Evolutionary conservation across 2,113 vertebrate species (phyloP).

Genomic region (Octodon degus): DNA sequence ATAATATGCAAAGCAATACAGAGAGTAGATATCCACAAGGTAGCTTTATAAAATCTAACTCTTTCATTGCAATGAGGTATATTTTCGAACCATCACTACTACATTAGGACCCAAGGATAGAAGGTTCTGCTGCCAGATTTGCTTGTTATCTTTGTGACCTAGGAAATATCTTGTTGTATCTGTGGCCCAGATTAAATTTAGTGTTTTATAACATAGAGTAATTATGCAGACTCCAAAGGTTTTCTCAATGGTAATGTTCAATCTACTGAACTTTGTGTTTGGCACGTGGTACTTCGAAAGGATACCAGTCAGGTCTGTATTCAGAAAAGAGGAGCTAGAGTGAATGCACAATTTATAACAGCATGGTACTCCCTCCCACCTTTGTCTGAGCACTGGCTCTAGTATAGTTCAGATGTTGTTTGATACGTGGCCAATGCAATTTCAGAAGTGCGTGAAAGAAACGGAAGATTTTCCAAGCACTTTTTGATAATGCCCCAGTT

Average conservation of each 20-base stretch:
- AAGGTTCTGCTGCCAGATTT: neutral
- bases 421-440: neutral
- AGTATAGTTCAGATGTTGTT: neutral
- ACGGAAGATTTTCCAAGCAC: neutral
- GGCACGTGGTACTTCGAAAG: neutral
- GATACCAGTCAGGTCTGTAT: neutral
- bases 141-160: neutral
- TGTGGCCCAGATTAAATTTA: constrained; percentile 4
- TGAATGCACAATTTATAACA: neutral
- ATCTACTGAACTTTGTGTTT: neutral
- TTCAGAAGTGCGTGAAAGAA: neutral
- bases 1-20: neutral
- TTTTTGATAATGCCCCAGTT: constrained; percentile 22
- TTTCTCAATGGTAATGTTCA: neutral
- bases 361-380: neutral
- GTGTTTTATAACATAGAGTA: neutral
- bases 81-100: neutral
- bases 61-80: neutral
- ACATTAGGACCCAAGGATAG: neutral
- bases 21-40: neutral
- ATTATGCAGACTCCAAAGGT: neutral
- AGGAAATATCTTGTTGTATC: neutral
- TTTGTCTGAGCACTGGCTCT: neutral
- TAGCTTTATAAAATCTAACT: neutral
- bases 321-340: neutral